phyloP scores from a whole-genome alignment of 53 echinoderm and acorn worm genomes.

The Antedon mediterranea region DNA sequence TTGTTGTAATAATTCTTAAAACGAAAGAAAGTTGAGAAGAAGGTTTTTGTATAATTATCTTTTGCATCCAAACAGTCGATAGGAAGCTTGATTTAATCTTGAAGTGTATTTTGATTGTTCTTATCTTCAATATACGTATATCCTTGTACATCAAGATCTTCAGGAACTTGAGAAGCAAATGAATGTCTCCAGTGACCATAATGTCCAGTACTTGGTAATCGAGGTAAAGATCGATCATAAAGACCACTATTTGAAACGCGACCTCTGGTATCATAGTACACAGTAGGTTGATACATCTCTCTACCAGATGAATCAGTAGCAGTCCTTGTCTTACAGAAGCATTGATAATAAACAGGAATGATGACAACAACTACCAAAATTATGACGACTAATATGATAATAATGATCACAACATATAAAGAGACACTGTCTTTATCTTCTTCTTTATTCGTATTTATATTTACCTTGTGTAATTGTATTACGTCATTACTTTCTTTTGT shows the following conservation, averaged over 20 bases:
- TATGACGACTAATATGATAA: background rate
- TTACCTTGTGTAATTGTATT: background rate
- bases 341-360: constrained; percentile 1
- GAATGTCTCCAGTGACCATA: background rate
- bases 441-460: background rate
- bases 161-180: background rate
- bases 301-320: background rate
- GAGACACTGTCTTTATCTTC: background rate
- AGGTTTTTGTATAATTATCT: no score
- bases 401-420: background rate
- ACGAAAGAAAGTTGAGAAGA: no score
- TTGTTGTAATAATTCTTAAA: no score
- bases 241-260: background rate
- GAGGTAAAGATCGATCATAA: background rate
- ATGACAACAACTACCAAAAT: background rate
- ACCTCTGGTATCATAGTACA: background rate
- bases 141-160: background rate
- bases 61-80: no score
- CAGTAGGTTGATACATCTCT: background rate
- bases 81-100: no score
- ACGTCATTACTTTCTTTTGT: background rate
- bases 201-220: background rate
- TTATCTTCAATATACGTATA: background rate
- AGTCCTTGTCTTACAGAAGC: background rate
- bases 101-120: background rate